Percentiles rank a stretch among this genome's conserved stretches.
Evolutionary conservation across 2,113 vertebrate species (phyloP).

Genomic region (Trichechus manatus): DNA sequence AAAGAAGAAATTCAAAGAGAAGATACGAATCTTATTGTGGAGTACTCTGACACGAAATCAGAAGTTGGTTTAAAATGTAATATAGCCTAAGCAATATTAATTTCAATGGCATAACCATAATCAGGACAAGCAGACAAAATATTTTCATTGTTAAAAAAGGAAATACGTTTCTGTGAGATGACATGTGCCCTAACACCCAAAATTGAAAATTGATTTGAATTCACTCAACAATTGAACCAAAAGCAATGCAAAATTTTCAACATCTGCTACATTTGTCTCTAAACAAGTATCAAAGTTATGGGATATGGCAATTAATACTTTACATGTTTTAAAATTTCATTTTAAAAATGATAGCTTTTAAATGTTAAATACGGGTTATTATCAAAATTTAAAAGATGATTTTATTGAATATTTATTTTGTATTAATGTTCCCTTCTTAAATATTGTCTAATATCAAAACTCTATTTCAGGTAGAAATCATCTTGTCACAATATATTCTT

Average conservation of each 20-base stretch:
- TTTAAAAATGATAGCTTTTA: no score
- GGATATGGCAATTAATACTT: neutral
- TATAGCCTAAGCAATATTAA: neutral
- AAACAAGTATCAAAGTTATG: neutral
- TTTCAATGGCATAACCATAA: neutral
- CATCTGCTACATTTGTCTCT: conserved; percentile 1
- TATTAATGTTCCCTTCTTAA: neutral
- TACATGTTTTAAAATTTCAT: no score
- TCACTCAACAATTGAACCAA: neutral
- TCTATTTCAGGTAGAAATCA: neutral
- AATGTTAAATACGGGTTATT: neutral
- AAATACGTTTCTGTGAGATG: neutral
- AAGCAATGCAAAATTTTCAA: neutral
- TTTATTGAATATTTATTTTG: neutral
- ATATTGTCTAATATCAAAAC: neutral
- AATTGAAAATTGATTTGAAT: neutral
- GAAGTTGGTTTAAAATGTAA: neutral
- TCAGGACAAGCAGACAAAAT: no score
- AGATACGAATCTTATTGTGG: neutral
- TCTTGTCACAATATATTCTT: neutral
- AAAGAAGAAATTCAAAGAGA: neutral
- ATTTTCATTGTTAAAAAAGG: neutral
- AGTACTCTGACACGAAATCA: neutral
- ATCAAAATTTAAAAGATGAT: neutral
- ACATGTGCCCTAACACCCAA: neutral